Evolutionary conservation across 1,140 invertebrate genomes (phyloP).

Genomic region (Drosophila ogumai): DNA sequence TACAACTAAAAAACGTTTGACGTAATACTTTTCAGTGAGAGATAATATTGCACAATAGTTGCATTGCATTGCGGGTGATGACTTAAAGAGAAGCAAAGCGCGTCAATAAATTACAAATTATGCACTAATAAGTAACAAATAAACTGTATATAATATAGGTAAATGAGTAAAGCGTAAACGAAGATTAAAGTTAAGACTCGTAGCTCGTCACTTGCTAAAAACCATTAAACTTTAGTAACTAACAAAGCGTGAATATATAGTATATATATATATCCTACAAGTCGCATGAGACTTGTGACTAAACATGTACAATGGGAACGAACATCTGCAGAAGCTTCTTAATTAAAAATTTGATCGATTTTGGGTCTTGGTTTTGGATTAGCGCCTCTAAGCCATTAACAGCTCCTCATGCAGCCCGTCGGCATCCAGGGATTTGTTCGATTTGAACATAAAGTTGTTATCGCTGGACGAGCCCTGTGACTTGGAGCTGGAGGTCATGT

Average conservation of each 20-base stretch:
- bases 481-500: conserved; percentile 86
- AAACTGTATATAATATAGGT: conserved; percentile 2
- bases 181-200: conserved; percentile 18
- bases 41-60: conserved; percentile 52
- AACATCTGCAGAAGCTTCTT: conserved; percentile 29
- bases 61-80: conserved; percentile 10
- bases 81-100: conserved; percentile 18
- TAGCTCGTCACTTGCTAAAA: conserved; percentile 24
- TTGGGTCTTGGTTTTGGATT: neutral
- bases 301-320: conserved; percentile 48
- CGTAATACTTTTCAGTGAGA: conserved; percentile 54
- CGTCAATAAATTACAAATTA: conserved; percentile 44
- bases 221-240: conserved; percentile 32
- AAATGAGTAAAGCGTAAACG: conserved; percentile 18
- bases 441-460: conserved; percentile 77
- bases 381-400: conserved; percentile 55
- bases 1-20: conserved; percentile 39
- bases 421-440: conserved; percentile 75
- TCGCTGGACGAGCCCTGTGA: conserved; percentile 85
- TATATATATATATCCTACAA: conserved; percentile 17
- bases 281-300: conserved; percentile 35
- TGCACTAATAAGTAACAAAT: conserved; percentile 32
- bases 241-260: conserved; percentile 41
- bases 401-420: conserved; percentile 71
- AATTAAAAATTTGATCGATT: conserved; percentile 34